Base-by-base conservation (phyloP, 2,888 invertebrate species). In the Pherbina coryleti region DNA sequence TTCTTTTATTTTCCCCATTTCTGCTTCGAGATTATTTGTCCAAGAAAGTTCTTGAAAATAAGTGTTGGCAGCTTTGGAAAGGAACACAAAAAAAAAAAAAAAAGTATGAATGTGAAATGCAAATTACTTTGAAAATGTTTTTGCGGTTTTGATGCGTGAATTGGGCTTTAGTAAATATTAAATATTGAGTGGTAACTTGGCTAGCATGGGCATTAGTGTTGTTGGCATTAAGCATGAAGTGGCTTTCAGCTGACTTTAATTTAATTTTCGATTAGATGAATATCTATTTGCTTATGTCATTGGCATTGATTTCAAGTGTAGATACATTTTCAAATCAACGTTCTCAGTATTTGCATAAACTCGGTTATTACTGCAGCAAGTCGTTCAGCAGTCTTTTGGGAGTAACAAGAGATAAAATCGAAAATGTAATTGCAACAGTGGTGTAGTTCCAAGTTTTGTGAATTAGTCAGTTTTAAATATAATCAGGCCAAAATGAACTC, bases 91-190 rank as follows among this genome's bases (percentile, higher is more conserved):
- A 7, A 14, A 49, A 49, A 25, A 31, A 53, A 51, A 53, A 28
- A 31, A 64, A 53, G 31, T 66, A 14, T 34, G n/a, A 22, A 76
- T 71, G 37, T 76, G 44, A 71, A 76, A 76, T 76, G 71, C 71
- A 76, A 76, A 76, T 76, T 76, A 71, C 55, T 76, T 76, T 64
- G 49, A 62, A 75, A 70, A 69, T 70, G 44, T 49, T 76, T 74
- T 74, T 66, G 74, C 28, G 76, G 70, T 64, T 44, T 55, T 71
- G 76, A 64, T 71, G 75, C 75, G 66, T 67, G 72, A 72, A 72
- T 72, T 72, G 8, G 72, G 25, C 49, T 62, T 44, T 31, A 62
- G 66, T 51, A 74, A 66, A 74, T 74, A 66, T 74, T 49, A 31
- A 73, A 34, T 5, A 51, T 25, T 31, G 28, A n/a, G 31, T n/a